A percentile compares a stretch with the other conserved stretches of the same genome.
Conservation (phyloP, 2,888 invertebrate genomes). For the Seira ritae region DNA sequence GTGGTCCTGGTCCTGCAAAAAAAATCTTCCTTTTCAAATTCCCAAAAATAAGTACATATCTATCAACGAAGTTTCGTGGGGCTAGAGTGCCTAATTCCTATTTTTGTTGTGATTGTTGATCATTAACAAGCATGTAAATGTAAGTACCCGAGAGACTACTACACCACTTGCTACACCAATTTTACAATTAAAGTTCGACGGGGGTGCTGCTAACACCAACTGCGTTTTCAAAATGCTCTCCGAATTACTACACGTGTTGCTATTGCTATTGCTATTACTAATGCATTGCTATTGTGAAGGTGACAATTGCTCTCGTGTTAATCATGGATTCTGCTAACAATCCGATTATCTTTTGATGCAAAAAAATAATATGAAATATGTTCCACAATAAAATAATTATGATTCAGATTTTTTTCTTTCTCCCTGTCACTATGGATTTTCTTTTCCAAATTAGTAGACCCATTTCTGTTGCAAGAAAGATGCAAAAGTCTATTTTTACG, state of each 20-base stretch:
- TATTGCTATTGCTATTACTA: neutral
- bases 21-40: no score
- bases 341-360: neutral
- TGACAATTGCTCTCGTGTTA: conserved; percentile 1
- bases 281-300: neutral
- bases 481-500: neutral
- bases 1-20: no score
- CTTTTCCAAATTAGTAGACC: neutral
- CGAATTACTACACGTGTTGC: neutral
- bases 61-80: no score
- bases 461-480: neutral
- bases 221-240: neutral
- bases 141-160: neutral
- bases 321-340: neutral
- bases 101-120: conserved; percentile 1
- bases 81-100: no score
- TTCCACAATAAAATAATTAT: conserved; percentile 13
- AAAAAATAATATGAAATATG: neutral
- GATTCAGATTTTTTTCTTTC: neutral
- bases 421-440: neutral
- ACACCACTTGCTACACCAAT: neutral
- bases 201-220: neutral
- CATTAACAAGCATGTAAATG: neutral
- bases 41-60: no score
- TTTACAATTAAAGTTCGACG: neutral